Conservation (phyloP, 2,888 invertebrate genomes). For the Cosmorhoe ocellata region DNA sequence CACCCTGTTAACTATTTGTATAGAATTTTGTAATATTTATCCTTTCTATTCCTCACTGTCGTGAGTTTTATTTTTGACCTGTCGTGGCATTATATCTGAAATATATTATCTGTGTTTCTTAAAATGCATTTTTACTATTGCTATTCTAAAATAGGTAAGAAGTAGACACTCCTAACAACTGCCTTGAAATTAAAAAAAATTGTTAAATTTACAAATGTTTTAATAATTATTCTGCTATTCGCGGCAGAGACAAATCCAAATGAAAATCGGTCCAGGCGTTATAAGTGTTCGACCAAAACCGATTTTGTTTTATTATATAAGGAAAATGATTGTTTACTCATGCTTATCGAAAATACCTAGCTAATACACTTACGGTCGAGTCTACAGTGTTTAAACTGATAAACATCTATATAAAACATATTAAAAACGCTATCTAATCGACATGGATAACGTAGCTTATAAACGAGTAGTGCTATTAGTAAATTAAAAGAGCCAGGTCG, state of each 20-base stretch:
- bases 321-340: no score
- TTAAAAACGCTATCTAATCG: slow-evolving; percentile 21
- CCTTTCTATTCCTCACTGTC: slow-evolving; percentile 70
- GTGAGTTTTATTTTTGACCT: slow-evolving; percentile 79
- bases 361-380: no score
- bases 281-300: no score
- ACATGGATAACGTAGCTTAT: not conserved
- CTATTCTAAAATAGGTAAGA: not conserved
- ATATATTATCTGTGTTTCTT: slow-evolving; percentile 81
- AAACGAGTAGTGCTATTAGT: slow-evolving; percentile 4
- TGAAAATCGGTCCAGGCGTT: no score
- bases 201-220: no score
- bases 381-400: not conserved
- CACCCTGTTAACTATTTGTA: slow-evolving; percentile 80
- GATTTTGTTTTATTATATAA: no score
- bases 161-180: no score
- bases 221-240: no score
- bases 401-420: not conserved
- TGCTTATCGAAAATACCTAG: no score
- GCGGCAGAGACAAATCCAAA: no score
- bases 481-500: slow-evolving; percentile 6
- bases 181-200: no score
- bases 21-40: slow-evolving; percentile 76
- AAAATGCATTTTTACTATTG: slow-evolving; percentile 21
- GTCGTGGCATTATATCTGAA: slow-evolving; percentile 80